A percentile compares a stretch with the other conserved stretches of the same genome.
Evolutionary conservation across 2,113 vertebrate genomes (phyloP).

Genomic region (Leucopsar rothschildi): DNA sequence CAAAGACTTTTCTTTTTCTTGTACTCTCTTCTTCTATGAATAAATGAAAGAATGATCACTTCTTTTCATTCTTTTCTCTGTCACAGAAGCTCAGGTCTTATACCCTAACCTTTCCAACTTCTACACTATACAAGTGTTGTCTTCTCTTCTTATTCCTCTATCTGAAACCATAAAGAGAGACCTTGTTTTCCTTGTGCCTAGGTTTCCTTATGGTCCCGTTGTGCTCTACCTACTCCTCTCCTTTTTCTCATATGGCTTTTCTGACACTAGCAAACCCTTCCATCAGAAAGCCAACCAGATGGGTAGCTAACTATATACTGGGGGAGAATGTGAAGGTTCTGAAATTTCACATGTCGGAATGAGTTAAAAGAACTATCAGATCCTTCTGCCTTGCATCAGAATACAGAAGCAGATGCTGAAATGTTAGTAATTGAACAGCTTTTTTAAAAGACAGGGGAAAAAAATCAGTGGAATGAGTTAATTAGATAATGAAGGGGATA

Average conservation of each 20-base stretch:
- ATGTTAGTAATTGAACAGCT: conserved; percentile 69
- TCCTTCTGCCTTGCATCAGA: conserved; percentile 57
- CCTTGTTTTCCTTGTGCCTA: not conserved
- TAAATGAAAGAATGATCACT: conserved; percentile 1
- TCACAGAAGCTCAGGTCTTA: not conserved
- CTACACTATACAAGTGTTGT: not conserved
- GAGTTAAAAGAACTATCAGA: conserved; percentile 58
- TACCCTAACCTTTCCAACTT: not conserved
- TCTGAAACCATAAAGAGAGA: not conserved
- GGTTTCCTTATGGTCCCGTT: not conserved
- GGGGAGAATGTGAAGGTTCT: conserved; percentile 40
- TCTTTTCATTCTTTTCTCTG: not conserved
- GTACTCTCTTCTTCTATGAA: not conserved
- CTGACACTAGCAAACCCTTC: conserved; percentile 38
- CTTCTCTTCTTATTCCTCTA: not conserved
- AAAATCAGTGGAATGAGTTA: conserved; percentile 63
- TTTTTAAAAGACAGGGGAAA: conserved; percentile 47
- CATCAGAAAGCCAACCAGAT: conserved; percentile 53
- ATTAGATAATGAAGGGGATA: conserved; percentile 68
- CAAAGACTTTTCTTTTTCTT: not conserved
- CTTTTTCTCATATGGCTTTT: conserved; percentile 28
- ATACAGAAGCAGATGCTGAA: conserved; percentile 64
- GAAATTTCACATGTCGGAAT: conserved; percentile 49
- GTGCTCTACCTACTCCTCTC: conserved; percentile 1
- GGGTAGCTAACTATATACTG: conserved; percentile 38